Conservation (phyloP, 2,888 invertebrate species). For the Buathra laborator region DNA sequence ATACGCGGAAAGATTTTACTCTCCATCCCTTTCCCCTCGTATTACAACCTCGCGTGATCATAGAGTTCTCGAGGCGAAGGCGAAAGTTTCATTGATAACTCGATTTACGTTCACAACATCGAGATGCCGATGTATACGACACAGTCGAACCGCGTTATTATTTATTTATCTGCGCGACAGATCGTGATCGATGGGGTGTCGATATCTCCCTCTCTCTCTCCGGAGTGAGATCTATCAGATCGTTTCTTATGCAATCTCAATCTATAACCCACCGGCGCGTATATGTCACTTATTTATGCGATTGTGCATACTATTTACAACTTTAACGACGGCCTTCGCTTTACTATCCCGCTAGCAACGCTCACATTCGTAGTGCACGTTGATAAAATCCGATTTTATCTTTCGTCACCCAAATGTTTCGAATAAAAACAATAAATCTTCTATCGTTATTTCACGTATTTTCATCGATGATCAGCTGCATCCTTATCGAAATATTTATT, state of each 20-base stretch:
- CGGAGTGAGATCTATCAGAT: constrained; percentile 50
- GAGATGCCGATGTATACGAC: constrained; percentile 30
- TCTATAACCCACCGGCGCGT: constrained; percentile 23
- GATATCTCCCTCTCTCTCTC: constrained; percentile 17
- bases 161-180: constrained; percentile 59
- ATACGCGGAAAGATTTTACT: background rate
- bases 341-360: constrained; percentile 11
- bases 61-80: background rate
- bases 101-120: constrained; percentile 38
- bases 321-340: constrained; percentile 48
- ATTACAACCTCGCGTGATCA: background rate
- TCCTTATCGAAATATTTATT: background rate
- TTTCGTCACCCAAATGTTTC: constrained; percentile 32
- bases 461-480: too few relatives aligned
- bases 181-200: constrained; percentile 66
- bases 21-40: constrained; percentile 2
- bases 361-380: constrained; percentile 35
- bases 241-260: constrained; percentile 62
- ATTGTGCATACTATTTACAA: constrained; percentile 36
- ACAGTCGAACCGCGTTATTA: constrained; percentile 49
- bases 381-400: constrained; percentile 60
- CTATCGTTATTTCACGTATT: too few relatives aligned
- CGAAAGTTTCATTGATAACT: constrained; percentile 54
- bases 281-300: constrained; percentile 61
- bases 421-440: constrained; percentile 24